phyloP scores from a whole-genome alignment of 2,797 vertebrate species.

The Neostethus bicornis region DNA sequence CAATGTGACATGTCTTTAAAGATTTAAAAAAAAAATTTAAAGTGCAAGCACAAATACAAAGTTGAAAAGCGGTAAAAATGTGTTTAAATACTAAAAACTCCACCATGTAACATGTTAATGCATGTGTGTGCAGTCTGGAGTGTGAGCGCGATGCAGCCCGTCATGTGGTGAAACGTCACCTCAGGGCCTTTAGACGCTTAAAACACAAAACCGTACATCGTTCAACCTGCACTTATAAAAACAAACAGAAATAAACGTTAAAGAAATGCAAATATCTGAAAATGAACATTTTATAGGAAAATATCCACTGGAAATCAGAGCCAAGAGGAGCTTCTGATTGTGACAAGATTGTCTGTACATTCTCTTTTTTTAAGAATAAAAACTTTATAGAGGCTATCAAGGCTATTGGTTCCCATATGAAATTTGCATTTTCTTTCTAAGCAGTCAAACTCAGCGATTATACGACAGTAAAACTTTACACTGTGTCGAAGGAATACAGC shows the following conservation, averaged over 20 bases:
- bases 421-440: slow-evolving; percentile 72
- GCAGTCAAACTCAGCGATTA: slow-evolving; percentile 63
- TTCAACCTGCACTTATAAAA: slow-evolving; percentile 50
- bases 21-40: slow-evolving; percentile 52
- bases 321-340: slow-evolving; percentile 63
- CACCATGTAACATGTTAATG: slow-evolving; percentile 34
- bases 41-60: slow-evolving; percentile 74
- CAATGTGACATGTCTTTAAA: slow-evolving; percentile 54
- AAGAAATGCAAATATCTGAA: slow-evolving; percentile 35
- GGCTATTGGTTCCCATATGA: slow-evolving; percentile 76
- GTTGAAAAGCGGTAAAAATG: slow-evolving; percentile 28
- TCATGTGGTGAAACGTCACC: slow-evolving; percentile 71
- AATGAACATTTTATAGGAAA: slow-evolving; percentile 51
- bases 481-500: slow-evolving; percentile 63
- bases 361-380: slow-evolving; percentile 73
- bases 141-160: slow-evolving; percentile 48
- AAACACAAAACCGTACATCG: slow-evolving; percentile 29
- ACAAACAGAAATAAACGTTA: slow-evolving; percentile 18
- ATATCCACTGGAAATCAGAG: slow-evolving; percentile 61
- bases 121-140: slow-evolving; percentile 41
- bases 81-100: slow-evolving; percentile 37
- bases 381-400: slow-evolving; percentile 71
- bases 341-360: slow-evolving; percentile 85
- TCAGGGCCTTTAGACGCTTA: slow-evolving; percentile 62
- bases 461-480: slow-evolving; percentile 59